phyloP scores from a whole-genome alignment of 1,140 invertebrate genomes.

The Temnothorax nylanderi region DNA sequence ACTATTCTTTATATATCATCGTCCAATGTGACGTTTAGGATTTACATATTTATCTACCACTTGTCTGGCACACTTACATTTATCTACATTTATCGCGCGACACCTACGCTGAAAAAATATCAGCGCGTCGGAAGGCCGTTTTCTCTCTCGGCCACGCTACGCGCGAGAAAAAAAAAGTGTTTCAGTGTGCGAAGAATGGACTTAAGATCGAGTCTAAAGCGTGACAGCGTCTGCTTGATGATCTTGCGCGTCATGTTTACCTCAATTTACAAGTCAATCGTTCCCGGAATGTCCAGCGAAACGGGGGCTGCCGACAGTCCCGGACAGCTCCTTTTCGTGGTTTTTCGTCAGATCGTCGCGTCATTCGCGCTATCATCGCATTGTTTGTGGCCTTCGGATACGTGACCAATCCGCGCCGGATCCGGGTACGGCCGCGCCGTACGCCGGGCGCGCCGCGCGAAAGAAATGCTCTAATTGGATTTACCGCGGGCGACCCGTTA shows the following conservation, averaged over 20 bases:
- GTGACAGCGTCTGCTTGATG: constrained; percentile 22
- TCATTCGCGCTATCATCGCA: not conserved
- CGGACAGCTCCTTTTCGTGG: not conserved
- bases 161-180: not conserved
- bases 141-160: not conserved
- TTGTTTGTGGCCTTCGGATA: not conserved
- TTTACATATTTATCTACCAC: constrained; percentile 41
- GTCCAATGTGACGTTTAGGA: constrained; percentile 3
- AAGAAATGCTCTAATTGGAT: constrained; percentile 72
- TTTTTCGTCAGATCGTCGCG: not conserved
- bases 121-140: constrained; percentile 9
- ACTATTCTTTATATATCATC: constrained; percentile 15
- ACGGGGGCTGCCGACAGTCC: not conserved
- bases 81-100: constrained; percentile 54
- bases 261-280: constrained; percentile 49
- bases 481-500: constrained; percentile 68
- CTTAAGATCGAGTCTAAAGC: not conserved
- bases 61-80: constrained; percentile 44
- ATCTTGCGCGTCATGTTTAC: constrained; percentile 17
- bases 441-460: constrained; percentile 15
- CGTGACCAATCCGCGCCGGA: constrained; percentile 21
- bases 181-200: not conserved
- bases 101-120: constrained; percentile 29
- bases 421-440: constrained; percentile 20
- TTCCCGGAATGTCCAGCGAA: constrained; percentile 8